Conservation (phyloP, 2,797 vertebrate genomes). For the Lagodon rhomboides region DNA sequence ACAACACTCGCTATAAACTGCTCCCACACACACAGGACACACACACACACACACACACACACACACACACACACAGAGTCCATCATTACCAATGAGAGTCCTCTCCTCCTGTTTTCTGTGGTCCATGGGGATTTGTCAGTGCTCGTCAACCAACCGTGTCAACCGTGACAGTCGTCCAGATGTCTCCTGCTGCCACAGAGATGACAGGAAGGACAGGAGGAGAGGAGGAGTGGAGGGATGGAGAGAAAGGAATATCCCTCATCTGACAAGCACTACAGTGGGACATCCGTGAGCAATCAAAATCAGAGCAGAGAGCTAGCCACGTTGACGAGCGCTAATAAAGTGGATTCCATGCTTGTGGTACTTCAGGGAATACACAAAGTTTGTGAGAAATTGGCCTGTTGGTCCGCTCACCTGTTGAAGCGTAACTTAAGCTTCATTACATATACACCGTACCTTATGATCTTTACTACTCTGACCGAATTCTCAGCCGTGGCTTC, state of each 20-base stretch:
- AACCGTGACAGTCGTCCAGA: conserved; percentile 90
- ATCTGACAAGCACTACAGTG: conserved; percentile 71
- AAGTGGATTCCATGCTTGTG: conserved; percentile 59
- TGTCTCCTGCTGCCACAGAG: conserved; percentile 84
- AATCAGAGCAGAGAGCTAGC: conserved; percentile 59
- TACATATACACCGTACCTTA: conserved; percentile 15
- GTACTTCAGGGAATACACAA: conserved; percentile 68
- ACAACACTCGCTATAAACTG: conserved; percentile 36
- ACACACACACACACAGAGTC: conserved; percentile 55
- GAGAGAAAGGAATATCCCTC: conserved; percentile 66
- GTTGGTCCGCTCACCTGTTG: conserved; percentile 58
- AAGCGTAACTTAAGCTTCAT: conserved; percentile 43
- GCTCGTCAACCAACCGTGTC: conserved; percentile 86
- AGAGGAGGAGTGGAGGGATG: conserved; percentile 58
- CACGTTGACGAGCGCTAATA: conserved; percentile 69
- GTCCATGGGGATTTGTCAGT: conserved; percentile 86
- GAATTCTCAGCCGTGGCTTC: conserved; percentile 30
- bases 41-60: conserved; percentile 45
- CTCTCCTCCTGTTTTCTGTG: conserved; percentile 76
- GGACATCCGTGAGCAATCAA: conserved; percentile 68
- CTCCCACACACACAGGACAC: conserved; percentile 17
- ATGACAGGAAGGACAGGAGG: conserved; percentile 80
- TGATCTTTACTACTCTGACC: conserved; percentile 36
- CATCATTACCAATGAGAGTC: conserved; percentile 75
- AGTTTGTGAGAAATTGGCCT: conserved; percentile 65